A percentile compares a stretch with the other conserved stretches of the same genome.
Conservation (phyloP, 2,113 vertebrate genomes). For the Cyanoliseus patagonus region DNA sequence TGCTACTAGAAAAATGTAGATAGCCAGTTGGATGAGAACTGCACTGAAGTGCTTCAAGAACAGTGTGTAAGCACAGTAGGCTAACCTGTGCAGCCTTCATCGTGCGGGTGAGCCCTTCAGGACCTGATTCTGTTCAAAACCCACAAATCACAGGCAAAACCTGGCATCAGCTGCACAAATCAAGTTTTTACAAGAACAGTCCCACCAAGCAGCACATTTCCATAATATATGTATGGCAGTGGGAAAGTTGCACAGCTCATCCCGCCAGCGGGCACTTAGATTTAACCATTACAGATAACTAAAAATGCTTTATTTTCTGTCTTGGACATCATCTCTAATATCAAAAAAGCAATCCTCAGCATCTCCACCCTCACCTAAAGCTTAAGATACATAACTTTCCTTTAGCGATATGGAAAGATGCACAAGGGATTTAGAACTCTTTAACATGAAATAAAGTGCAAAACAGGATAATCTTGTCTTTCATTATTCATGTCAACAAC, state of each 20-base stretch:
- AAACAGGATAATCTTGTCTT: neutral
- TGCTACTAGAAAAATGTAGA: neutral
- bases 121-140: neutral
- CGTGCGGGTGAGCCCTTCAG: neutral
- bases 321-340: neutral
- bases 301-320: neutral
- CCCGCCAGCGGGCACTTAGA: neutral
- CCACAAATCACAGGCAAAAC: neutral
- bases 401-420: neutral
- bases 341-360: neutral
- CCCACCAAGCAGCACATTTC: neutral
- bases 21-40: neutral
- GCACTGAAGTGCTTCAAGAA: neutral
- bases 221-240: neutral
- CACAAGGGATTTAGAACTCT: neutral
- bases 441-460: neutral
- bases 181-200: neutral
- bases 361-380: neutral
- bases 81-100: neutral
- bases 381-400: neutral
- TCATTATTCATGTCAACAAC: neutral
- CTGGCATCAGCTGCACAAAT: neutral
- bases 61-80: rapidly evolving
- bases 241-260: neutral
- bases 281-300: neutral